Evolutionary conservation across 2,797 vertebrate species (phyloP).

Genomic region (Geotrypetes seraphini): DNA sequence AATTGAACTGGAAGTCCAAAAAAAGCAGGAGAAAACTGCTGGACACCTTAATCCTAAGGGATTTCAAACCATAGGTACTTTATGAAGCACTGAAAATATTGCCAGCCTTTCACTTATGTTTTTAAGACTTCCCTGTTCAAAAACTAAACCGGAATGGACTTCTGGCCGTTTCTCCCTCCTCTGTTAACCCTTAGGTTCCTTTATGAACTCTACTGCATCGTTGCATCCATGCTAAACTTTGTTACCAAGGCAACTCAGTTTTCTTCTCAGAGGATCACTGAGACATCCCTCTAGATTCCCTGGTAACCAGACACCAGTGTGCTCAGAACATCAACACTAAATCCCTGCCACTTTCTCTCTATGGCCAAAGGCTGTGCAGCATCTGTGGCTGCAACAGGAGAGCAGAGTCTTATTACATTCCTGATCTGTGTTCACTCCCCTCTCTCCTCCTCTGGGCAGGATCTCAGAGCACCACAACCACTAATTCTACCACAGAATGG

Average conservation of each 20-base stretch:
- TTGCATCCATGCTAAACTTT: constrained; percentile 59
- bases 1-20: too few species aligned
- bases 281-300: constrained; percentile 69
- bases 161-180: constrained; percentile 25
- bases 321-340: constrained; percentile 46
- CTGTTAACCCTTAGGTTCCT: constrained; percentile 33
- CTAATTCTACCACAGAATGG: too few species aligned
- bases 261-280: constrained; percentile 60
- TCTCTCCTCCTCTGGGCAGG: background rate
- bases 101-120: too few species aligned
- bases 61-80: too few species aligned
- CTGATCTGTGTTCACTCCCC: constrained; percentile 63
- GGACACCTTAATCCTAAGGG: too few species aligned
- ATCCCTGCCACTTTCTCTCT: constrained; percentile 40
- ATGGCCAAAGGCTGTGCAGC: constrained; percentile 37
- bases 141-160: too few species aligned
- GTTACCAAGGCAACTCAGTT: constrained; percentile 72
- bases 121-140: too few species aligned
- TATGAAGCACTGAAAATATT: too few species aligned
- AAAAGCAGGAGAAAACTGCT: too few species aligned
- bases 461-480: constrained; percentile 1
- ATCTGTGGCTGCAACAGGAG: constrained; percentile 35
- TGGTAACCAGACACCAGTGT: constrained; percentile 49
- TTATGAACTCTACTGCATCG: constrained; percentile 48
- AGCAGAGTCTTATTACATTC: constrained; percentile 63